Evolutionary conservation across 2,113 vertebrate species (phyloP), one percentile per base, ranked within the genome.

Genomic region (Recurvirostra avosetta): DNA sequence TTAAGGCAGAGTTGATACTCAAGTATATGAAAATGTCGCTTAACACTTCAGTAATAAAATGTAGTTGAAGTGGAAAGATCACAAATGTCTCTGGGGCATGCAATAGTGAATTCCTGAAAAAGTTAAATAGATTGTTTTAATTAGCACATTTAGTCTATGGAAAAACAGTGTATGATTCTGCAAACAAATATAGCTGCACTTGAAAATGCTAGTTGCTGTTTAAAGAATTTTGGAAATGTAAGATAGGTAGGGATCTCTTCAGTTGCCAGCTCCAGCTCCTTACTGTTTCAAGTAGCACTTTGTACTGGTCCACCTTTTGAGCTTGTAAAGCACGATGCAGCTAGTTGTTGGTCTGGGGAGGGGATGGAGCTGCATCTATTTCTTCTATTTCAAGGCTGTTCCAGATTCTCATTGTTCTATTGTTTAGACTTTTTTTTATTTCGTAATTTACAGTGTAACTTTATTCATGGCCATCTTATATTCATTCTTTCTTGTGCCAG

Each of bases 31-130:
- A 97, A 92, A 84, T 71, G 67, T 74, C 68, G 74, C 41, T 86
- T 80, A 72, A 25, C 41, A 61, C 63, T 84, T 87, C 73, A 67
- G 40, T 90, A 93, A 29, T 47, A 79, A 92, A 76, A 58, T 47
- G 50, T 53, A 80, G 45, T 62, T 80, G 83, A 93, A 93, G 45
- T 80, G 59, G 50, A 96, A 95, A 86, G 88, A 66, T 80, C 88
- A 83, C 49, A 83, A 23, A 70, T 71, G n/a, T 92, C 91, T 83
- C 27, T 4, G 26, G 67, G 86, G 58, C 72, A 50, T 80, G 45
- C 63, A 92, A 3, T 29, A 45, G 17, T 41, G 30, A 82, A 58
- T 93, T 90, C 34, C 41, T 76, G 21, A 61, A 73, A 76, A 94
- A 93, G 30, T 77, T 49, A 77, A 41, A 73, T 63, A 38, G 56